phyloP scores from a whole-genome alignment of 2,888 invertebrate species.

The Drosophila tripunctata region DNA sequence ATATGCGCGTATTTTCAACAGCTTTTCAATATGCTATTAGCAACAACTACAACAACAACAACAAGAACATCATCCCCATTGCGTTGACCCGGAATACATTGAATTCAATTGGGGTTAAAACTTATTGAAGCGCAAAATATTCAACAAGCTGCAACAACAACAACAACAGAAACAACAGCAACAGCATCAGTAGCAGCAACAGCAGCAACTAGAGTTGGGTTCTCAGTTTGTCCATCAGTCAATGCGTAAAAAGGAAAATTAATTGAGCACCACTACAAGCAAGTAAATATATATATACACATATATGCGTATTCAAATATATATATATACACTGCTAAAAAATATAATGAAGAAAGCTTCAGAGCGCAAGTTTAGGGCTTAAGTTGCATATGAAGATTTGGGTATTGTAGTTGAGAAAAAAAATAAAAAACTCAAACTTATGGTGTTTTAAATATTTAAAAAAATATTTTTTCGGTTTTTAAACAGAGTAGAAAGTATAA shows the following conservation, averaged over 20 bases:
- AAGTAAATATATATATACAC: slow-evolving; percentile 5
- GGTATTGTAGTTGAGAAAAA: too few species aligned
- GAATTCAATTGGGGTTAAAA: slow-evolving; percentile 69
- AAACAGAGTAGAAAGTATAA: too few species aligned
- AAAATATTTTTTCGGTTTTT: too few species aligned
- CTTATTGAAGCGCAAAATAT: slow-evolving; percentile 57
- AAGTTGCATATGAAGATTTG: too few species aligned
- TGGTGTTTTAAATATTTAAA: too few species aligned
- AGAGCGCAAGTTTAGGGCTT: too few species aligned
- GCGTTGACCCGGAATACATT: slow-evolving; percentile 11
- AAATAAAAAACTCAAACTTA: too few species aligned
- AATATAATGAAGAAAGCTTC: background rate
- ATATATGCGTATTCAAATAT: background rate
- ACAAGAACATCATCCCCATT: slow-evolving; percentile 28
- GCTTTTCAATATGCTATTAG: slow-evolving; percentile 47
- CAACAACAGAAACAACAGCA: slow-evolving; percentile 14
- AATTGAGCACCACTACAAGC: slow-evolving; percentile 55
- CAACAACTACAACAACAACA: background rate
- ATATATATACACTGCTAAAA: background rate
- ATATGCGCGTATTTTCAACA: slow-evolving; percentile 66
- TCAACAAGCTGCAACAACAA: slow-evolving; percentile 34
- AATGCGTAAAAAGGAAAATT: slow-evolving; percentile 60
- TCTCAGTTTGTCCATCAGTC: slow-evolving; percentile 43
- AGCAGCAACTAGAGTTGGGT: slow-evolving; percentile 20
- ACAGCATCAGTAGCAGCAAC: too few species aligned